Percentiles rank a stretch among this genome's conserved stretches.
phyloP scores from a whole-genome alignment of 2,888 invertebrate species.

The Lacanobia wlatinum region DNA sequence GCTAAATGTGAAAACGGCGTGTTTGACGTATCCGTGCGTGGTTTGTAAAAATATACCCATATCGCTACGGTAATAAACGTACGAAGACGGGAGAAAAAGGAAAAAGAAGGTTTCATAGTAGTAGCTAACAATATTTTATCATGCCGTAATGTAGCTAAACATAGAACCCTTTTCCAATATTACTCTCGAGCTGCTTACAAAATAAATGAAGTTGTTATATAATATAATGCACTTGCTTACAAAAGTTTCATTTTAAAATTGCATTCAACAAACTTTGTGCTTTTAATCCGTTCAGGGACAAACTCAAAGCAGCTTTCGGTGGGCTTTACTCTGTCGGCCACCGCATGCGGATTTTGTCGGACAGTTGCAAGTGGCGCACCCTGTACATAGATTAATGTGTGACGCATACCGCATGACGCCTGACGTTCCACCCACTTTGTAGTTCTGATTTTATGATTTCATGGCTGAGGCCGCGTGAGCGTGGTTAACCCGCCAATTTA shows the following conservation, averaged over 20 bases:
- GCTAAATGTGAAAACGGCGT: slow-evolving; percentile 33
- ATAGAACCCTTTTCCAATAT: slow-evolving; percentile 51
- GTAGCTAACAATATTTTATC: slow-evolving; percentile 33
- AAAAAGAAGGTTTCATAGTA: slow-evolving; percentile 21
- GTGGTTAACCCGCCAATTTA: slow-evolving; percentile 71
- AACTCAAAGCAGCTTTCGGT: slow-evolving; percentile 86
- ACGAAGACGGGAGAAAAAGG: slow-evolving; percentile 8
- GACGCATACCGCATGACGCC: slow-evolving; percentile 76
- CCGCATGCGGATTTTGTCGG: slow-evolving; percentile 81
- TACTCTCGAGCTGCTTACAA: slow-evolving; percentile 51
- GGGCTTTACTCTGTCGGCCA: slow-evolving; percentile 82
- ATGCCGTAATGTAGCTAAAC: slow-evolving; percentile 32
- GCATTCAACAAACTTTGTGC: slow-evolving; percentile 79
- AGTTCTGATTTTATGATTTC: slow-evolving; percentile 73
- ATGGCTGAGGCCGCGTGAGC: slow-evolving; percentile 62
- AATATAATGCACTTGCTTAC: slow-evolving; percentile 58
- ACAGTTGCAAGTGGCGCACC: slow-evolving; percentile 73
- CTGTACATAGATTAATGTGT: slow-evolving; percentile 82
- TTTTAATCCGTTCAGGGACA: slow-evolving; percentile 84
- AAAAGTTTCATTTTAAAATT: slow-evolving; percentile 75
- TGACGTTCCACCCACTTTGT: slow-evolving; percentile 68
- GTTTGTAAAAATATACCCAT: slow-evolving; percentile 14
- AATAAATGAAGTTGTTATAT: slow-evolving; percentile 59
- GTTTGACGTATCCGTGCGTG: slow-evolving; percentile 29
- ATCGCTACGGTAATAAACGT: slow-evolving; percentile 14